Evolutionary conservation across 2,113 vertebrate genomes (phyloP), one percentile per base, ranked within the genome.

Genomic region (Leptosomus discolor): DNA sequence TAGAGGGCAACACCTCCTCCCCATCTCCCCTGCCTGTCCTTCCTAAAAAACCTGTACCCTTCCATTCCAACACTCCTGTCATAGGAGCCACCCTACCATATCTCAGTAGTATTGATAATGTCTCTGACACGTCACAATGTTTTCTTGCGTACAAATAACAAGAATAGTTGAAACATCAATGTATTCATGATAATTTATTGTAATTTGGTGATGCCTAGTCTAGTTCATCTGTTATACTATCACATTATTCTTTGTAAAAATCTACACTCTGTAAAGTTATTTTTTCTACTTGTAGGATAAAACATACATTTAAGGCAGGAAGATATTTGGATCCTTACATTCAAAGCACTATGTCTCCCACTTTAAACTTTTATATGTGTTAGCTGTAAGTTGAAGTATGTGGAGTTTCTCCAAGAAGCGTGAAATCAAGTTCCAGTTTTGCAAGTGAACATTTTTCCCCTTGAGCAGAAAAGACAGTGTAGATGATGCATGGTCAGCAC

Each of bases 351-450:
- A 20, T 15, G 23, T 45, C 37, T 86, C 26, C 87, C 16, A 30
- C 48, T 93, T 94, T 77, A 94, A 87, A 93, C n/a, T 94, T 92
- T 65, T 80, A 23, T 91, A 39, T 50, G 41, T 73, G 43, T 39
- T 81, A 79, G 64, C 60, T 91, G 48, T 88, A 91, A 91, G 89
- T 76, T 90, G 74, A 95, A 93, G 53, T 71, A 70, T 83, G 48
- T 83, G 63, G 61, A 95, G 94, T 85, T 94, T 90, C 85, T 96
- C 61, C 81, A 74, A 94, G 92, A 95, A 92, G 93, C 19, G 1
- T 95, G 97, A 97, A 97, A 97, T 95, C 84, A 94, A 90, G 39
- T 96, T 98, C 77, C 37, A 92, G 67, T 94, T 97, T 95, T 93
- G 67, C 54, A 95, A 97, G 82, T 84, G 92, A 94, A 94, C 74